Evolutionary conservation across 2,797 vertebrate species (phyloP).

Genomic region (Phrynocephalus vlangalii): DNA sequence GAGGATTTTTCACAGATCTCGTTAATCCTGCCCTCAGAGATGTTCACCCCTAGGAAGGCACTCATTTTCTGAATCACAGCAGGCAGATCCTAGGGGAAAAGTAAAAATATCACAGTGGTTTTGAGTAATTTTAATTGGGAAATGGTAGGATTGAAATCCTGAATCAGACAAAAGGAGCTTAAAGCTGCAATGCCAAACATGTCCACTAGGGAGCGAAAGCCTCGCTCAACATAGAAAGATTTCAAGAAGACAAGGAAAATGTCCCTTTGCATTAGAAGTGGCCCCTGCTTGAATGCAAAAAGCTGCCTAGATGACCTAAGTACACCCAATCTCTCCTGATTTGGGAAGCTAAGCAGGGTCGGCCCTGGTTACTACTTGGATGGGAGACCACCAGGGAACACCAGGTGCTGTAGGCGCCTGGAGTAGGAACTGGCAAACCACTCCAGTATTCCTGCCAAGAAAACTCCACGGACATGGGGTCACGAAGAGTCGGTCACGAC

Average conservation of each 20-base stretch:
- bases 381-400: no score
- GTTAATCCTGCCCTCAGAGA: slow-evolving; percentile 66
- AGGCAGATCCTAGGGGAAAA: slow-evolving; percentile 63
- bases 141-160: not conserved
- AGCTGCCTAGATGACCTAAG: no score
- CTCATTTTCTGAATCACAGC: slow-evolving; percentile 63
- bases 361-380: no score
- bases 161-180: not conserved
- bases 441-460: no score
- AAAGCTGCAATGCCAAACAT: not conserved
- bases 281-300: no score
- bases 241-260: not conserved
- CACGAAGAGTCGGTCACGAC: no score
- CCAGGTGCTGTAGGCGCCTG: no score
- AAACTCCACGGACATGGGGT: no score
- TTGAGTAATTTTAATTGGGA: no score
- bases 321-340: no score
- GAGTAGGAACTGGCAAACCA: no score
- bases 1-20: slow-evolving; percentile 74
- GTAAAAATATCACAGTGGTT: not conserved
- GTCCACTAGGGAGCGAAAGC: not conserved
- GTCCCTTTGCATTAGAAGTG: not conserved
- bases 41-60: slow-evolving; percentile 61
- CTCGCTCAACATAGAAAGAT: not conserved
- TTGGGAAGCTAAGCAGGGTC: no score